A percentile compares a stretch with the other conserved stretches of the same genome.
phyloP scores from a whole-genome alignment of 1,140 invertebrate species.

The Wiebesia pumilae region DNA sequence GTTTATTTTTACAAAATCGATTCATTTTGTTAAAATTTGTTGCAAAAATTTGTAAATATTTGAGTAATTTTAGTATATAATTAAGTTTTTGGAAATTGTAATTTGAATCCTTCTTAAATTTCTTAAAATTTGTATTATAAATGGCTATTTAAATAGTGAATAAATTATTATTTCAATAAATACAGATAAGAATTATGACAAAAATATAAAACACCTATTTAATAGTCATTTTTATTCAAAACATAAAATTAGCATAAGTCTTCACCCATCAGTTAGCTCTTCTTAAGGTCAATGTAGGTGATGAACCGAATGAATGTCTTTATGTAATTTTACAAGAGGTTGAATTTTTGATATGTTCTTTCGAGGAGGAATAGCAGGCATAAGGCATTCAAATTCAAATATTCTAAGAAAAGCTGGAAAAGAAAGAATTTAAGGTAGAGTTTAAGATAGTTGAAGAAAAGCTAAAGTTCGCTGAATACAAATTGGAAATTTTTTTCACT shows the following conservation, averaged over 20 bases:
- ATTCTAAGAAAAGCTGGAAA: constrained; percentile 80
- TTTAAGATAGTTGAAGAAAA: constrained; percentile 83
- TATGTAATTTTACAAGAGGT: constrained; percentile 78
- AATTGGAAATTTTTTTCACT: constrained; percentile 79
- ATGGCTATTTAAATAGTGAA: too few relatives aligned
- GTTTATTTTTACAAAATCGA: too few relatives aligned
- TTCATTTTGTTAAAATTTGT: too few relatives aligned
- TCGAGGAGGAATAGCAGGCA: constrained; percentile 78
- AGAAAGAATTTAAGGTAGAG: constrained; percentile 80
- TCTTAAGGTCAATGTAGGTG: constrained; percentile 78
- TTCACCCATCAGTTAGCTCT: constrained; percentile 81
- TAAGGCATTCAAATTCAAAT: constrained; percentile 76
- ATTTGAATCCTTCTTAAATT: too few relatives aligned
- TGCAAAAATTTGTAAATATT: too few relatives aligned
- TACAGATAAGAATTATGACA: background rate
- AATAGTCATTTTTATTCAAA: constrained; percentile 37
- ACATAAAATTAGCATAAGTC: constrained; percentile 79
- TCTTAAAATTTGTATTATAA: too few relatives aligned
- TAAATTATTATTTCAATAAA: background rate
- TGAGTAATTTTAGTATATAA: too few relatives aligned
- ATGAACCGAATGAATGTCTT: constrained; percentile 75
- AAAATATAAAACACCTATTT: background rate
- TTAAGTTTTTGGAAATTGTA: too few relatives aligned
- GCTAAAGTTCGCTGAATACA: constrained; percentile 80
- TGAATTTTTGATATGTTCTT: constrained; percentile 77